These are phyloP conservation scores for Percopsis transmontana DNA, from an alignment of 2,113 vertebrate species.

Conservation along the genomic window DNA sequence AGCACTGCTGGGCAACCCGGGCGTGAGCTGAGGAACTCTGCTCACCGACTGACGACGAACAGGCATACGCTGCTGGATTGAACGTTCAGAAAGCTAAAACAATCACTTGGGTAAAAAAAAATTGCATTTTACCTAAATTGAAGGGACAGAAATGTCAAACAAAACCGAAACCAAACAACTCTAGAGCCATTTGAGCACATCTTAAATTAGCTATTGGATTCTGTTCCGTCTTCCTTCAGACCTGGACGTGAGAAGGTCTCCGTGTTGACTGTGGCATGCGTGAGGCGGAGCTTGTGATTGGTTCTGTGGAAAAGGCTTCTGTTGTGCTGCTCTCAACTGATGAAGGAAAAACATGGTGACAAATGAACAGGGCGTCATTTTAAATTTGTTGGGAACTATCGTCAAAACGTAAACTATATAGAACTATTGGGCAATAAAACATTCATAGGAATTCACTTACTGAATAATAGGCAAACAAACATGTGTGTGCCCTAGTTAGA, in stretches of 20 bases:
- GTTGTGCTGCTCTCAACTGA: slow-evolving; percentile 82
- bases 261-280: slow-evolving; percentile 88
- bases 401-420: background rate
- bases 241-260: slow-evolving; percentile 84
- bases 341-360: slow-evolving; percentile 7
- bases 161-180: too few relatives aligned
- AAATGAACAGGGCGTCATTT: background rate
- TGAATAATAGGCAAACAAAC: background rate
- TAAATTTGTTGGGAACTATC: background rate
- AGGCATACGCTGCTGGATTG: slow-evolving; percentile 68
- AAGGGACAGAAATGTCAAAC: background rate
- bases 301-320: slow-evolving; percentile 85
- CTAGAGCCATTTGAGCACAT: too few relatives aligned
- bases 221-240: slow-evolving; percentile 2
- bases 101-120: slow-evolving; percentile 2
- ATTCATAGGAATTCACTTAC: background rate
- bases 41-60: slow-evolving; percentile 85
- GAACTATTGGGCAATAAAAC: background rate
- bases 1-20: slow-evolving; percentile 83
- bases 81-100: background rate
- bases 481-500: background rate
- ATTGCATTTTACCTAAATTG: too few relatives aligned
- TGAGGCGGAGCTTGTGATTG: slow-evolving; percentile 84
- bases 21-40: slow-evolving; percentile 86
- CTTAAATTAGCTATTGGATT: too few relatives aligned